Evolutionary conservation across 2,888 invertebrate genomes (phyloP).

Genomic region (Sesia apiformis): DNA sequence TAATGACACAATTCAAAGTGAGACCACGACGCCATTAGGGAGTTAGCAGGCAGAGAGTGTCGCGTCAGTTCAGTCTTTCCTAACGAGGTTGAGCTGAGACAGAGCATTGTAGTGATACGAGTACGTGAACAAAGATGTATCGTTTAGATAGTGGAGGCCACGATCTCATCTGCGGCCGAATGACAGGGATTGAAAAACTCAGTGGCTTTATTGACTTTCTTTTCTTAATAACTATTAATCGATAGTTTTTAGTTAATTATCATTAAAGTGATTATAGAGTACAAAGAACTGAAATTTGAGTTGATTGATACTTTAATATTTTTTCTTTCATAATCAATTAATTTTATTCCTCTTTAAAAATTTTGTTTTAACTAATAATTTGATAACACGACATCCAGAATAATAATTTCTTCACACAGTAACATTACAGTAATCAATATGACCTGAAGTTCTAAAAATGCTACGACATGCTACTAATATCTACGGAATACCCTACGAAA

Average conservation of each 20-base stretch:
- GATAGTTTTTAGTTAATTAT: background rate
- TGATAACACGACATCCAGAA: no score
- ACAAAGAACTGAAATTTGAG: no score
- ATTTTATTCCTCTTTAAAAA: no score
- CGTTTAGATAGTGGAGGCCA: constrained; percentile 34
- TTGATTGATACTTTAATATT: no score
- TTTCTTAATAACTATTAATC: background rate
- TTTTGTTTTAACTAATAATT: no score
- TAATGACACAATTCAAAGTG: background rate
- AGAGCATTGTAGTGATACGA: constrained; percentile 17
- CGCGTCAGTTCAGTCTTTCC: background rate
- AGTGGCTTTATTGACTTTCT: constrained; percentile 12
- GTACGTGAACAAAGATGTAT: constrained; percentile 23
- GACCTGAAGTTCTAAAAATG: no score
- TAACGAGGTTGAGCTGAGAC: background rate
- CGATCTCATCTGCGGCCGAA: constrained; percentile 20
- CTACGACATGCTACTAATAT: no score
- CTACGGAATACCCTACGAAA: no score
- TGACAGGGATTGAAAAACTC: constrained; percentile 2
- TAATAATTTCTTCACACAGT: no score
- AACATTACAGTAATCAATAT: no score
- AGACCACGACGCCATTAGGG: background rate
- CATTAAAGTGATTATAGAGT: background rate
- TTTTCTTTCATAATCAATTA: no score
- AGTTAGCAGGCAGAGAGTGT: background rate